Evolutionary conservation across 2,888 invertebrate genomes (phyloP).

Genomic region (Mesorhabditis sp.): DNA sequence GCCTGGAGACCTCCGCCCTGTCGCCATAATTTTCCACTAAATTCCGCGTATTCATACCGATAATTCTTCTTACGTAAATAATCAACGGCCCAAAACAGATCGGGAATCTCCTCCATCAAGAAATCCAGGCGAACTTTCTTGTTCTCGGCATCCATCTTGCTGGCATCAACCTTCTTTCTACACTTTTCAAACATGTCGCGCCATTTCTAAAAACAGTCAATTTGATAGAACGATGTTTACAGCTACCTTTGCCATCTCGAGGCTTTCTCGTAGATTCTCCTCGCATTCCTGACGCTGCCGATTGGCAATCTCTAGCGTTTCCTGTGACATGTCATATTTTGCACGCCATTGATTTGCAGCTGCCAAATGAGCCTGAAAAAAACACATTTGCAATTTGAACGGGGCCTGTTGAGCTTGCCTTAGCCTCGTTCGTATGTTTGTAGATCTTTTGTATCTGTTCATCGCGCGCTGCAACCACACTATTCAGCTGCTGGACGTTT

Average conservation of each 20-base stretch:
- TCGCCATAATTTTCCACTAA: too few species aligned
- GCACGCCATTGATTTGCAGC: background rate
- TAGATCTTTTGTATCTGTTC: background rate
- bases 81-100: background rate
- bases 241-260: constrained; percentile 2
- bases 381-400: background rate
- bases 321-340: constrained; percentile 4
- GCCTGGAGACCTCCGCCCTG: too few species aligned
- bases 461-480: background rate
- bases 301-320: background rate
- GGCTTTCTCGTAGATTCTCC: background rate
- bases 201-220: too few species aligned
- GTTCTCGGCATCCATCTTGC: background rate
- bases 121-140: background rate
- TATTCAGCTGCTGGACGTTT: background rate
- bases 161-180: background rate
- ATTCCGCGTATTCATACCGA: too few species aligned
- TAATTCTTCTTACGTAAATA: background rate
- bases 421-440: too few species aligned
- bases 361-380: background rate
- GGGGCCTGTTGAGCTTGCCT: too few species aligned
- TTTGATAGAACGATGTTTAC: background rate
- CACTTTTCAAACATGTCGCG: background rate
- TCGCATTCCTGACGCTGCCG: background rate
- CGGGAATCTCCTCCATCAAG: background rate